Evolutionary conservation across 2,888 invertebrate genomes (phyloP), one percentile per base, ranked within the genome.

Genomic region (Trichacis sp.): DNA sequence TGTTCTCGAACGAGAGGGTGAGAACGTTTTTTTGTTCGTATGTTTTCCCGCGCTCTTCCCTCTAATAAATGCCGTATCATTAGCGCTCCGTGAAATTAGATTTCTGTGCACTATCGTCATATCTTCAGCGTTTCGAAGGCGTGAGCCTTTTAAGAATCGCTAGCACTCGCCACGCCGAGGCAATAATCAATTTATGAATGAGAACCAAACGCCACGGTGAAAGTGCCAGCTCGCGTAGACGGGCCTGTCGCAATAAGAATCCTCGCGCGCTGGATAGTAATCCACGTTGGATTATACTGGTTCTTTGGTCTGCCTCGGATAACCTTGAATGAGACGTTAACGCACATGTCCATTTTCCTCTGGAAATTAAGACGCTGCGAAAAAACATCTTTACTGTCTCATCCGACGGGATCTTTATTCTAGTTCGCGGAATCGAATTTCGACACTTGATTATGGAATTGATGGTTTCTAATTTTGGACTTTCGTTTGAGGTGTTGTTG

Each of bases 111-210:
- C 43, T 60, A 59, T 64, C 59, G 51, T 50, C 54, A 46, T 55
- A 64, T 64, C 64, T 50, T 18, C 40, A 30, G 40, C 46, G 12
- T 40, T 40, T 15, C 42, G 36, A 33, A 46, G 51, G 51, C 50
- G 61, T 56, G 51, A 18, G 45, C 40, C 52, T 51, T 48, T 46
- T 38, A 20, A 14, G 38, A 30, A 45, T 48, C 42, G 48, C 51
- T 53, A 29, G 17, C 50, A n/a, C 43, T 46, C 54, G 46, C 40
- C 43, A 15, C 36, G 8, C 40, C 1, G 48, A n/a, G n/a, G 58
- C 55, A 73, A 78, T 77, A 77, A 78, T 75, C 75, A 77, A 78
- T 79, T 79, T 78, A 79, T 79, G 78, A 79, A 79, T 79, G 79
- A n/a, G n/a, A 78, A 78, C 70, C 71, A 70, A 71, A 69, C 71